These are phyloP conservation scores for Thinocorus orbignyianus DNA, from an alignment of 2,113 vertebrate genomes.

Conservation along the genomic window DNA sequence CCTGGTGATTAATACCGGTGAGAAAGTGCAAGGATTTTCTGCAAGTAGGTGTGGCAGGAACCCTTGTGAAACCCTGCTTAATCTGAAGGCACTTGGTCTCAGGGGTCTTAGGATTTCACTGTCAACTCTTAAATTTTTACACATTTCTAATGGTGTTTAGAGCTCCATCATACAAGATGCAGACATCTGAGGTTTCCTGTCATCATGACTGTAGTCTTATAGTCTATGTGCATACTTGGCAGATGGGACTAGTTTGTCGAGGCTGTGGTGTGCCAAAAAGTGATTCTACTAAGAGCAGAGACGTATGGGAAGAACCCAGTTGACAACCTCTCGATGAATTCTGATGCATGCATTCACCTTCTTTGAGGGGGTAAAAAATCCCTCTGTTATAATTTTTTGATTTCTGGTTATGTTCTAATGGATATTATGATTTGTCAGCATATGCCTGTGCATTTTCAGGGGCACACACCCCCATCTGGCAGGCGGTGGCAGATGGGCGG, in stretches of 20 bases:
- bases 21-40: not conserved
- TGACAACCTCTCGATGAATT: not conserved
- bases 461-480: not conserved
- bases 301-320: accelerated
- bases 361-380: not conserved
- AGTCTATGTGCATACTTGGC: not conserved
- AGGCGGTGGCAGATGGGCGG: not conserved
- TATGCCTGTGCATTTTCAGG: not conserved
- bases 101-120: not conserved
- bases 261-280: not conserved
- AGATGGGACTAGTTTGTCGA: not conserved
- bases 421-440: not conserved
- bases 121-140: not conserved
- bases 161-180: not conserved
- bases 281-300: not conserved
- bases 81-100: not conserved
- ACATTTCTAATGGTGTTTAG: not conserved
- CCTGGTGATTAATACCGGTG: not conserved
- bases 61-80: not conserved
- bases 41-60: not conserved
- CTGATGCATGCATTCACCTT: not conserved
- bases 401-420: not conserved
- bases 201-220: not conserved
- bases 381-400: not conserved
- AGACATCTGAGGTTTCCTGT: not conserved